Conservation (phyloP, 1,140 invertebrate species). For the Leptopilina clavipes region DNA sequence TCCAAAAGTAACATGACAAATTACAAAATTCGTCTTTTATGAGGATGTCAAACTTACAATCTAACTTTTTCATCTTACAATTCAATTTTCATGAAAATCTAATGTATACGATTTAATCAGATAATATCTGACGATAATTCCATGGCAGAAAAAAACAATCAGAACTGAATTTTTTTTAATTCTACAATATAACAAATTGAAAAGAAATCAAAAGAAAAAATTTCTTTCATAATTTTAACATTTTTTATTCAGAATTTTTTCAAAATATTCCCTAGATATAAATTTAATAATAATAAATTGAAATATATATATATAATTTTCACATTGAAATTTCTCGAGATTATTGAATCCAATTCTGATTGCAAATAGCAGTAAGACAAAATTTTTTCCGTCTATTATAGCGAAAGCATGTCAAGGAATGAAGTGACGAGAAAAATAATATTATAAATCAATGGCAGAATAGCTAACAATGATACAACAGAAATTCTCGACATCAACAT, state of each 20-base stretch:
- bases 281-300: too few species aligned
- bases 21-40: not conserved
- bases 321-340: not conserved
- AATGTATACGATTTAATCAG: not conserved
- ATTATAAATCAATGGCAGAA: slow-evolving; percentile 23
- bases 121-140: slow-evolving; percentile 7
- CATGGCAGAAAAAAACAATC: slow-evolving; percentile 1
- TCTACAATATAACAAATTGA: not conserved
- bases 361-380: slow-evolving; percentile 3
- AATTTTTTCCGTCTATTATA: slow-evolving; percentile 17
- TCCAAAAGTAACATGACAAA: not conserved
- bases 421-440: slow-evolving; percentile 38
- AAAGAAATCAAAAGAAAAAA: too few species aligned
- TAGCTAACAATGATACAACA: slow-evolving; percentile 48
- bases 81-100: not conserved
- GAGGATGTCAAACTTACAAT: not conserved
- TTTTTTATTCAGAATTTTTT: too few species aligned
- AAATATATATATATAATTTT: too few species aligned
- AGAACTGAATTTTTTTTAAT: not conserved
- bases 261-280: too few species aligned
- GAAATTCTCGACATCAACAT: slow-evolving; percentile 38
- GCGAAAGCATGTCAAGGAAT: slow-evolving; percentile 41
- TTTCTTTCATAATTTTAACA: too few species aligned
- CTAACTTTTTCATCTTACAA: slow-evolving; percentile 1
- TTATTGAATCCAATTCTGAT: slow-evolving; percentile 4